These are phyloP conservation scores for Drosophila guanche DNA, from an alignment of 1,140 invertebrate species.

Conservation along the genomic window DNA sequence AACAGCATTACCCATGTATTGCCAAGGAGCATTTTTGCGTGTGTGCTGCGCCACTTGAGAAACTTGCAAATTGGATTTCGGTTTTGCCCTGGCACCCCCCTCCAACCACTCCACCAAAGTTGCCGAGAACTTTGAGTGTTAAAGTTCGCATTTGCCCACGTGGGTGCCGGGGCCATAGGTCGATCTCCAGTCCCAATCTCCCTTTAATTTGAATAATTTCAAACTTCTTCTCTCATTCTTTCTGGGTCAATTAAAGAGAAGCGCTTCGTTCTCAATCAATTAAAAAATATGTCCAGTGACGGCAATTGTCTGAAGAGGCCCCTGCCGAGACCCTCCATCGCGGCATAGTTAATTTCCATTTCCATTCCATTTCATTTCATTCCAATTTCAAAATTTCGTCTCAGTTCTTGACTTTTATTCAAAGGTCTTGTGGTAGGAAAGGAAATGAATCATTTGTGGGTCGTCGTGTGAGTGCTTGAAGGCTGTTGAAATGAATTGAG, in stretches of 20 bases:
- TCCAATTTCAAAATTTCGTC: neutral
- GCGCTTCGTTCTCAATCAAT: conserved; percentile 70
- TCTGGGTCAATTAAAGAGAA: conserved; percentile 74
- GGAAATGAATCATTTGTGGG: conserved; percentile 74
- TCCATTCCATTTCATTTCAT: conserved; percentile 4
- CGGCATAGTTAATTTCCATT: conserved; percentile 35
- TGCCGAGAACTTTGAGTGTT: conserved; percentile 53
- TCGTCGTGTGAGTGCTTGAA: conserved; percentile 24
- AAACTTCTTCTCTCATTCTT: conserved; percentile 21
- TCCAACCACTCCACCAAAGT: conserved; percentile 15
- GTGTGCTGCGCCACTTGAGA: conserved; percentile 67
- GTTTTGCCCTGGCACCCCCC: conserved; percentile 39
- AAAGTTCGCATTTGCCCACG: conserved; percentile 47
- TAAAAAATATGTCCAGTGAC: conserved; percentile 54
- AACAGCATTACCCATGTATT: conserved; percentile 58
- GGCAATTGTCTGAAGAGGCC: conserved; percentile 67
- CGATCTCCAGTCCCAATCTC: conserved; percentile 8
- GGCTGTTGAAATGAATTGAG: conserved; percentile 47
- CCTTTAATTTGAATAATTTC: conserved; percentile 53
- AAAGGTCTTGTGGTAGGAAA: conserved; percentile 40
- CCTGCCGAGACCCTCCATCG: conserved; percentile 18
- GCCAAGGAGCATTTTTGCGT: conserved; percentile 45
- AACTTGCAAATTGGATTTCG: conserved; percentile 80
- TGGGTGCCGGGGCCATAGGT: conserved; percentile 23
- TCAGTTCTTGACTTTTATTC: conserved; percentile 15